A percentile compares a stretch with the other conserved stretches of the same genome.
Evolutionary conservation across 2,797 vertebrate species (phyloP).

Genomic region (Pipistrellus nathusii): DNA sequence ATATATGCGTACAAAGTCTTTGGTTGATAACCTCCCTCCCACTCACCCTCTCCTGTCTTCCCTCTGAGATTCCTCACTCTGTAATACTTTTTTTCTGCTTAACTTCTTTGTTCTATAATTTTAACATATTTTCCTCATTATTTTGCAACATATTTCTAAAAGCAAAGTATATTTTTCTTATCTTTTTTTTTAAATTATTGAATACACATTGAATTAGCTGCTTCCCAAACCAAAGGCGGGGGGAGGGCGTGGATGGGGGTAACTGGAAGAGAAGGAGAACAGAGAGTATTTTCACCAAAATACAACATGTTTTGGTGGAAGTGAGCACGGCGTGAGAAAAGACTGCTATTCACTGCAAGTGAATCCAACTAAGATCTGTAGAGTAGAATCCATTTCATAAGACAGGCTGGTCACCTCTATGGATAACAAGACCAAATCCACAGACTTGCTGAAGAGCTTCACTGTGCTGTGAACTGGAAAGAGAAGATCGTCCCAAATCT

Average conservation of each 20-base stretch:
- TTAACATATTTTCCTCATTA: constrained; percentile 39
- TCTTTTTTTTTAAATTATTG: neutral
- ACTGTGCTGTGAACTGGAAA: neutral
- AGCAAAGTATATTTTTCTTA: neutral
- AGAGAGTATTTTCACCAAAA: neutral
- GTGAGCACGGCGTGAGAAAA: neutral
- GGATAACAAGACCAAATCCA: neutral
- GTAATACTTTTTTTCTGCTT: neutral
- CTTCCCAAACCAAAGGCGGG: neutral
- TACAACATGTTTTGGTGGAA: neutral
- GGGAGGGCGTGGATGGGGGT: too few species aligned
- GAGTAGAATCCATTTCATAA: neutral
- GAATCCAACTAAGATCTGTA: neutral
- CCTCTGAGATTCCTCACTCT: neutral
- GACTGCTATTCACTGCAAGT: neutral
- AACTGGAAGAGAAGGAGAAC: neutral
- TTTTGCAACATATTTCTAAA: neutral
- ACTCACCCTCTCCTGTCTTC: too few species aligned
- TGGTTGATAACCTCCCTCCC: too few species aligned
- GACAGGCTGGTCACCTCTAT: neutral
- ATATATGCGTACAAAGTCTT: too few species aligned
- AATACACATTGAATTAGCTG: neutral
- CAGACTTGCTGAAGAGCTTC: neutral
- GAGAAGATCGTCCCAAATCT: neutral
- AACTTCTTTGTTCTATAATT: neutral